Base-by-base conservation (phyloP, 1,140 invertebrate species). In the Zophobas atratus region DNA sequence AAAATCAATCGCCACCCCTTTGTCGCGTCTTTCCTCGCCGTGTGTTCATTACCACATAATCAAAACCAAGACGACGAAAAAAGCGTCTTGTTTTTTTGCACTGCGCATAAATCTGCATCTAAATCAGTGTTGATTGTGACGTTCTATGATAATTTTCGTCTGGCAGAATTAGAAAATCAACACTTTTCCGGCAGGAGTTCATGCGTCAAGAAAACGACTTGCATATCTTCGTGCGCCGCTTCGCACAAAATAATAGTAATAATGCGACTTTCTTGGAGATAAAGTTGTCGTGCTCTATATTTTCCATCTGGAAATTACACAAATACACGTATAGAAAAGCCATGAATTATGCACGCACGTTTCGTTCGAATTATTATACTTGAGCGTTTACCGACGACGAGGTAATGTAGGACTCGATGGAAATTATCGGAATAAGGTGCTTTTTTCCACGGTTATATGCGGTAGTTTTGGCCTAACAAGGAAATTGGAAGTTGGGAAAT, bases 261-360 rank as follows among this genome's bases (percentile, higher is more conserved):
- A 74, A 55, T 55, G 71, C 39, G 35, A 72, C 70, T 73, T 81
- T 79, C 71, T 75, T 81, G 43, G 74, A 82, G 76, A 82, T 82
- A 82, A 82, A 81, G 76, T 78, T 72, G 60, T 78, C 75, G 77
- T 77, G 76, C 73, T 75, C 77, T 81, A 76, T 80, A 82, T 80
- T 82, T 82, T 77, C 75, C 77, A 78, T 81, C 75, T 77, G 80
- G 75, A 81, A 82, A 82, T 82, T 82, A 82, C 76, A 78, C 76
- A 82, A 81, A 81, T 79, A 81, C 81, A 81, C 76, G 76, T 79
- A 74, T 77, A 48, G 35, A 34, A 20, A 32, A 63, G 32, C 46
- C 60, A 77, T 81, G 75, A 81, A 81, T 77, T 82, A 82, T 80
- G 81, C 81, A 82, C 81, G 80, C 81, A 82, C 81, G 77, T 75